These are phyloP conservation scores for Drosophila sechellia DNA, from an alignment of 1,140 invertebrate species.

Conservation along the genomic window DNA sequence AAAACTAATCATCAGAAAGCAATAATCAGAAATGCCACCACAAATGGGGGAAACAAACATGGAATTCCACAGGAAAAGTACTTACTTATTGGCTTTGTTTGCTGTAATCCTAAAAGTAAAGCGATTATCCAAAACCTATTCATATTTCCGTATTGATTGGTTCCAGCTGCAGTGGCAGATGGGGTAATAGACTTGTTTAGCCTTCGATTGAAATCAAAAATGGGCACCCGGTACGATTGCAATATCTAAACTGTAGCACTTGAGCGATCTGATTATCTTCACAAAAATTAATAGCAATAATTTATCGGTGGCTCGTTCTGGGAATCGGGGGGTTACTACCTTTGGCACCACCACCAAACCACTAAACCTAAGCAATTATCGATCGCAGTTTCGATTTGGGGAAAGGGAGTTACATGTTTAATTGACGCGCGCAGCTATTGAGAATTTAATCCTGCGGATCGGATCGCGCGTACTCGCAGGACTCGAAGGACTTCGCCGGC, in stretches of 20 bases:
- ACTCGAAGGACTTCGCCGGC: constrained; percentile 25
- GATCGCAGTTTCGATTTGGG: constrained; percentile 19
- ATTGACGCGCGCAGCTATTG: constrained; percentile 55
- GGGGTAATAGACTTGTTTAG: constrained; percentile 1
- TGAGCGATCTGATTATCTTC: constrained; percentile 65
- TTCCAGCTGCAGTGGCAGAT: constrained; percentile 29
- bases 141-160: constrained; percentile 63
- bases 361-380: constrained; percentile 38
- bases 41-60: constrained; percentile 6
- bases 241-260: constrained; percentile 26
- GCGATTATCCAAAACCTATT: constrained; percentile 83
- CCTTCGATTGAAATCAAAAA: constrained; percentile 31
- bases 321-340: constrained; percentile 26
- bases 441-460: constrained; percentile 13
- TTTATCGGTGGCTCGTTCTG: constrained; percentile 65
- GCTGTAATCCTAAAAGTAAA: constrained; percentile 81
- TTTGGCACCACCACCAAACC: constrained; percentile 60
- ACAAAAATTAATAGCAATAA: constrained; percentile 48
- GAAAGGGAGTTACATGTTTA: constrained; percentile 64
- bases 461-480: constrained; percentile 43
- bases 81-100: constrained; percentile 79
- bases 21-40: constrained; percentile 7
- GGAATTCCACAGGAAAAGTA: constrained; percentile 23
- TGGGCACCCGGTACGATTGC: constrained; percentile 22
- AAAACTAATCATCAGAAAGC: constrained; percentile 3